These are phyloP conservation scores for Beris morrisii DNA, from an alignment of 2,888 invertebrate species.

Conservation along the genomic window DNA sequence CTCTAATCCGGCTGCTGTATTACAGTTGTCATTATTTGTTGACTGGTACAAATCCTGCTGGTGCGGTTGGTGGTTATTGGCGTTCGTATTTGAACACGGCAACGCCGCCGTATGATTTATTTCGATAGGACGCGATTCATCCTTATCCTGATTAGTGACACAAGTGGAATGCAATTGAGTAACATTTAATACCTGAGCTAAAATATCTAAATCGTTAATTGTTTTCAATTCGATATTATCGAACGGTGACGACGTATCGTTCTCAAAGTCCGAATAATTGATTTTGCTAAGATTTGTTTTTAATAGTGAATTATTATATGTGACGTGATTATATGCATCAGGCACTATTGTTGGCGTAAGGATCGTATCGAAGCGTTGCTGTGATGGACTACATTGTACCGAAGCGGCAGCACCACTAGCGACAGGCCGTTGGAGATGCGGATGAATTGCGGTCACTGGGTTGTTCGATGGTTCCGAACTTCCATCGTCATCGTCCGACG, in stretches of 20 bases:
- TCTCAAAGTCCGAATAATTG: slow-evolving; percentile 80
- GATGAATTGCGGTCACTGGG: background rate
- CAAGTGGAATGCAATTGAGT: slow-evolving; percentile 44
- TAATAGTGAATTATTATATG: slow-evolving; percentile 9
- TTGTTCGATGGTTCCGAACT: background rate
- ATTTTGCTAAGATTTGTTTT: slow-evolving; percentile 44
- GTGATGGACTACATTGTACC: slow-evolving; percentile 38
- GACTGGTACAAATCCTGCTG: background rate
- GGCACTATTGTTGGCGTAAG: slow-evolving; percentile 53
- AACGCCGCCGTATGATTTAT: background rate
- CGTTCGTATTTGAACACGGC: background rate
- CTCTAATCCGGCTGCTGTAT: background rate
- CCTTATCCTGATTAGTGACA: slow-evolving; percentile 3
- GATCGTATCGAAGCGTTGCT: slow-evolving; percentile 51
- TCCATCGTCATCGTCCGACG: slow-evolving; percentile 47
- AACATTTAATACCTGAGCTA: slow-evolving; percentile 74
- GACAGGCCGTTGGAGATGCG: too few relatives aligned
- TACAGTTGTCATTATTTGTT: slow-evolving; percentile 14
- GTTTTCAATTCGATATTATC: slow-evolving; percentile 91
- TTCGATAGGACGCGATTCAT: background rate
- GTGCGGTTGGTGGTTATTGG: slow-evolving; percentile 1
- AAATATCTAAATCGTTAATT: slow-evolving; percentile 87
- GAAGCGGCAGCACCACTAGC: background rate
- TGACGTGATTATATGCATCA: slow-evolving; percentile 20
- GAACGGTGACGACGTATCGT: slow-evolving; percentile 89